Conservation (phyloP, 2,888 invertebrate genomes). For the Pandemis heparana region DNA sequence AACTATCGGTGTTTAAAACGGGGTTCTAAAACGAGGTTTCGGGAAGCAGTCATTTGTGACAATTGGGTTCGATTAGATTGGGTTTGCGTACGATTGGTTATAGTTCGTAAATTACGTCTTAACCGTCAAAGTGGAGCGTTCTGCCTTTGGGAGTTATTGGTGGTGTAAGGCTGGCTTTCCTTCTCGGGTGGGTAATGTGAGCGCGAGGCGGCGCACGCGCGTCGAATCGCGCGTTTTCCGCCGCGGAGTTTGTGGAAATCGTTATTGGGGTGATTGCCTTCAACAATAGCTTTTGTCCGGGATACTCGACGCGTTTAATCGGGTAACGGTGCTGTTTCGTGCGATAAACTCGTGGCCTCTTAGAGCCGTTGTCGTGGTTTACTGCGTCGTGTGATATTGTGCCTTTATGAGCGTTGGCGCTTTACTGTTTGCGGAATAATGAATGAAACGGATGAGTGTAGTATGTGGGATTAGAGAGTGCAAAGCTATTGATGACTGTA, state of each 20-base stretch:
- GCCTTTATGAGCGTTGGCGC: not conserved
- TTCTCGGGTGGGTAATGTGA: slow-evolving; percentile 69
- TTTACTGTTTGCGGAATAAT: not conserved
- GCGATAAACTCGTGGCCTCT: slow-evolving; percentile 63
- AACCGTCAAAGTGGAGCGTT: slow-evolving; percentile 70
- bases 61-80: slow-evolving; percentile 85
- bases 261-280: slow-evolving; percentile 85
- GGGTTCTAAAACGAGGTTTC: slow-evolving; percentile 80
- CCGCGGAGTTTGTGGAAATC: slow-evolving; percentile 82
- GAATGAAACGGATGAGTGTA: not conserved
- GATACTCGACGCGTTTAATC: slow-evolving; percentile 73
- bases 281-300: slow-evolving; percentile 83
- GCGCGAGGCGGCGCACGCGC: slow-evolving; percentile 79
- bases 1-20: slow-evolving; percentile 64
- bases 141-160: slow-evolving; percentile 53
- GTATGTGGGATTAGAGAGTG: not conserved
- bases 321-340: slow-evolving; percentile 71
- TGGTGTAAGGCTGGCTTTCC: slow-evolving; percentile 54
- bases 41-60: slow-evolving; percentile 85
- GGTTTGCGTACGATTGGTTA: slow-evolving; percentile 82
- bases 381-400: slow-evolving; percentile 3
- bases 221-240: slow-evolving; percentile 83
- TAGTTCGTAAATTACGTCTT: slow-evolving; percentile 81
- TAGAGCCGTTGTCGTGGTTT: slow-evolving; percentile 50
- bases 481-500: too few species aligned